phyloP scores from a whole-genome alignment of 2,888 invertebrate genomes.

The Tortrix viridana region DNA sequence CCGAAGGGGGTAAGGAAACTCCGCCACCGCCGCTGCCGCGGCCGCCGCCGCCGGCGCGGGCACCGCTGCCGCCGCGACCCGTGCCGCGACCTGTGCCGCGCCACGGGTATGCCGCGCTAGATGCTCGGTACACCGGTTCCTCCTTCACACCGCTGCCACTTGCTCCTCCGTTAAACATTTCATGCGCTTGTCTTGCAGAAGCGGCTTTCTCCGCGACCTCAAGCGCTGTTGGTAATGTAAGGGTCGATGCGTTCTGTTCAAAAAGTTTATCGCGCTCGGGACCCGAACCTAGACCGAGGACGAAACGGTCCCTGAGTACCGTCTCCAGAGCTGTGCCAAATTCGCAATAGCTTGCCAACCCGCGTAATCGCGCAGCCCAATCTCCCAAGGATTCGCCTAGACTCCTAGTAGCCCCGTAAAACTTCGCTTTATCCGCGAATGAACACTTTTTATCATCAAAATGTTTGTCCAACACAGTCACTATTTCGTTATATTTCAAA shows the following conservation, averaged over 20 bases:
- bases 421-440: slow-evolving; percentile 33
- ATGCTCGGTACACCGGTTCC: slow-evolving; percentile 37
- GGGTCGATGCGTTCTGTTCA: slow-evolving; percentile 28
- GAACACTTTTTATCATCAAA: slow-evolving; percentile 34
- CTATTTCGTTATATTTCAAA: background rate
- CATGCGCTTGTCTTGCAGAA: slow-evolving; percentile 20
- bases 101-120: background rate
- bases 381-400: slow-evolving; percentile 27
- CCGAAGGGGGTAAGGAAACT: background rate
- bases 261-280: slow-evolving; percentile 39
- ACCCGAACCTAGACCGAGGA: slow-evolving; percentile 40
- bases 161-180: background rate
- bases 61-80: background rate
- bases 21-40: background rate
- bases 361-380: slow-evolving; percentile 36
- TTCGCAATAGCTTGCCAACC: slow-evolving; percentile 37
- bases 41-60: background rate
- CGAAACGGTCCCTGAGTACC: slow-evolving; percentile 40
- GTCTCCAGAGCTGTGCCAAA: slow-evolving; percentile 41
- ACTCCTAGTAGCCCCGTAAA: slow-evolving; percentile 23
- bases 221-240: slow-evolving; percentile 35
- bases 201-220: slow-evolving; percentile 37
- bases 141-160: slow-evolving; percentile 29
- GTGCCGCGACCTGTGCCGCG: background rate
- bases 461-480: slow-evolving; percentile 14